Percentiles rank a stretch among this genome's conserved stretches.
Conservation (phyloP, 2,888 invertebrate species). For the Lasioglossum pauxillum region DNA sequence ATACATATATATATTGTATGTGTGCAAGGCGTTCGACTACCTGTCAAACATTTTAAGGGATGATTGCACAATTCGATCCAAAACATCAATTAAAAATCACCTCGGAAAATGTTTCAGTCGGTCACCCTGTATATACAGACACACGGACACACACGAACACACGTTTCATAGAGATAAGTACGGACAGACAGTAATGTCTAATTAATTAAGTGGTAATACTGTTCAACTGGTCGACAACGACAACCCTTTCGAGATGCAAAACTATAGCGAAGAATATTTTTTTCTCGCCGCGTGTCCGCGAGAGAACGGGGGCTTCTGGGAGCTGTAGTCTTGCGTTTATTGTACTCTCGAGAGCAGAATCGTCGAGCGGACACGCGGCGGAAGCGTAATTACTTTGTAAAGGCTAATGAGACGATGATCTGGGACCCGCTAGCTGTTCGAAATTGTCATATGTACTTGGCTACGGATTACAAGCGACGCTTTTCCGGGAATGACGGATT, state of each 20-base stretch:
- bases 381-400: background rate
- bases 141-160: constrained; percentile 38
- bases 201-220: constrained; percentile 46
- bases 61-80: background rate
- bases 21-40: background rate
- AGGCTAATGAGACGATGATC: background rate
- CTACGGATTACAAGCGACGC: background rate
- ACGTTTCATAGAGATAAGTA: constrained; percentile 51
- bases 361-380: background rate
- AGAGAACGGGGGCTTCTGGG: background rate
- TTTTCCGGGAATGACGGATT: background rate
- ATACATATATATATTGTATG: constrained; percentile 32
- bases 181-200: constrained; percentile 38
- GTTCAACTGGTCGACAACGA: constrained; percentile 44
- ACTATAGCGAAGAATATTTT: background rate
- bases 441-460: background rate
- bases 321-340: constrained; percentile 1
- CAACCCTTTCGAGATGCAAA: constrained; percentile 51
- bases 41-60: background rate
- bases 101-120: background rate
- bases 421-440: background rate
- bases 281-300: background rate
- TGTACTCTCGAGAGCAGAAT: background rate
- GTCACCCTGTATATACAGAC: constrained; percentile 26
- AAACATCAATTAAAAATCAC: background rate